phyloP scores from a whole-genome alignment of 2,113 vertebrate genomes.

The Todiramphus saurophagus region DNA sequence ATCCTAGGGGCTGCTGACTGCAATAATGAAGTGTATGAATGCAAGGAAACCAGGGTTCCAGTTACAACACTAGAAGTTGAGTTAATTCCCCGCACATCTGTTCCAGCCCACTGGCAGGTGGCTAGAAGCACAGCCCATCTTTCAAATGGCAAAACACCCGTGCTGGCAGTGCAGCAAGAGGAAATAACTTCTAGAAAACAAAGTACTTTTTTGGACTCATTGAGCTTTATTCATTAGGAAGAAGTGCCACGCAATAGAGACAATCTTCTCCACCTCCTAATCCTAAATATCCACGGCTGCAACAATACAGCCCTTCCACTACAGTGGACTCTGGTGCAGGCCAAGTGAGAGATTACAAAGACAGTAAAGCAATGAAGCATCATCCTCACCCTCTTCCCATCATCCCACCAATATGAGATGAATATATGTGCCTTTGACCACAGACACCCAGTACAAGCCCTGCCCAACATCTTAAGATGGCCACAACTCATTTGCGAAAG shows the following conservation, averaged over 20 bases:
- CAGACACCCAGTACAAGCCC: background rate
- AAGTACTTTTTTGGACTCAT: background rate
- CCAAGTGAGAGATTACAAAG: background rate
- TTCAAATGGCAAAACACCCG: background rate
- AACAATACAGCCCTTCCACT: background rate
- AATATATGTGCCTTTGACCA: background rate
- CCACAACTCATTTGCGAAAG: background rate
- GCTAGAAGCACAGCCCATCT: background rate
- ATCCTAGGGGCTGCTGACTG: fast-evolving
- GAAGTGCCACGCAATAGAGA: background rate
- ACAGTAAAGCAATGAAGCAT: background rate
- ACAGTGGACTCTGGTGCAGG: background rate
- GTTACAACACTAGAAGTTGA: background rate
- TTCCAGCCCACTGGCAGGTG: background rate
- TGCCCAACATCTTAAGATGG: background rate
- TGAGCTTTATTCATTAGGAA: background rate
- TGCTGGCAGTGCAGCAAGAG: background rate
- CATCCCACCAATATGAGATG: background rate
- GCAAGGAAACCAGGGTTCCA: background rate
- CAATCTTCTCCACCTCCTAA: background rate
- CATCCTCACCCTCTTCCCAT: fast-evolving
- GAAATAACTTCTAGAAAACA: background rate
- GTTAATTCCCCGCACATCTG: background rate
- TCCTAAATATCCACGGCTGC: background rate
- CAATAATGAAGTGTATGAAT: background rate